A percentile compares a stretch with the other conserved stretches of the same genome.
Conservation (phyloP, 1,140 invertebrate genomes). For the Hyles vespertilio region DNA sequence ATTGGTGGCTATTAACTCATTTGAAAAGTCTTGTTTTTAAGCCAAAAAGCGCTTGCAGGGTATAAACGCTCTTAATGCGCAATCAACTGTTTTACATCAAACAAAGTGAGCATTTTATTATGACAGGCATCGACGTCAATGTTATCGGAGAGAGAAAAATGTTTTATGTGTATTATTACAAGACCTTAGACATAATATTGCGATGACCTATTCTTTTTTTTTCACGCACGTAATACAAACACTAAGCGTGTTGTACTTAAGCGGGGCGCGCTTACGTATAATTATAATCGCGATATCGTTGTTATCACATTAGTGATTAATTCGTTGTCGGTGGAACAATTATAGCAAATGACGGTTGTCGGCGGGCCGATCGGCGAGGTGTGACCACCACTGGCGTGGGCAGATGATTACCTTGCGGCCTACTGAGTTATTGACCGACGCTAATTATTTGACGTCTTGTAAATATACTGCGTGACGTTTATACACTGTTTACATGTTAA, state of each 20-base stretch:
- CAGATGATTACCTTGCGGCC: slow-evolving; percentile 41
- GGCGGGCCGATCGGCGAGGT: slow-evolving; percentile 34
- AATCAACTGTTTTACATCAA: no score
- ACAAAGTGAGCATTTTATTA: no score
- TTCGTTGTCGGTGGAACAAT: slow-evolving; percentile 57
- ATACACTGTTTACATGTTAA: slow-evolving; percentile 20
- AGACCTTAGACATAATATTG: no score
- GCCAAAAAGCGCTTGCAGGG: no score
- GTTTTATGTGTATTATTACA: no score
- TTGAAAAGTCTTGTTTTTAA: no score
- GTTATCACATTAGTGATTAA: slow-evolving; percentile 67
- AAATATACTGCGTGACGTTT: slow-evolving; percentile 18
- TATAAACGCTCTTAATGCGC: no score
- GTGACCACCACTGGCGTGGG: slow-evolving; percentile 39
- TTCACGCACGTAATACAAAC: slow-evolving; percentile 22
- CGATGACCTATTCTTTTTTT: no score
- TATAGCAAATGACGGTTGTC: slow-evolving; percentile 53
- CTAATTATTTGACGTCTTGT: slow-evolving; percentile 54
- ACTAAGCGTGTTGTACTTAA: slow-evolving; percentile 26
- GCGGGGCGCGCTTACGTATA: slow-evolving; percentile 45
- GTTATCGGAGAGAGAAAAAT: no score
- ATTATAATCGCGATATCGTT: slow-evolving; percentile 39
- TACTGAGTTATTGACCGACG: slow-evolving; percentile 49
- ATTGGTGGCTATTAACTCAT: no score
- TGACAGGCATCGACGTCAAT: no score